phyloP scores from a whole-genome alignment of 2,113 vertebrate genomes.

The Hiodon tergisus region DNA sequence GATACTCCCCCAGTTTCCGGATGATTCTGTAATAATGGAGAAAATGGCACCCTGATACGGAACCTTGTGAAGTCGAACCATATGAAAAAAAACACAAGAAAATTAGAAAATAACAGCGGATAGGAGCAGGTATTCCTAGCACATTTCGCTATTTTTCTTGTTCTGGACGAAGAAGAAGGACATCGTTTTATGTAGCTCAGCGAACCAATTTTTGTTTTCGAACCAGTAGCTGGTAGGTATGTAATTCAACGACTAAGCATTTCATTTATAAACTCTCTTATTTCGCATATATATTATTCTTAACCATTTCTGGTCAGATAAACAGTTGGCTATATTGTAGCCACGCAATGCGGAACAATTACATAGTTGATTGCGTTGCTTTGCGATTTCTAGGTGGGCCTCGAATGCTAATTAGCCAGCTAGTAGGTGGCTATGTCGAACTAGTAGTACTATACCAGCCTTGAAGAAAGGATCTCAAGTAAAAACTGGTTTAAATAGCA shows the following conservation, averaged over 20 bases:
- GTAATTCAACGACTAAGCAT: background rate
- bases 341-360: too few species aligned
- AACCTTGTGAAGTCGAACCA: slow-evolving; percentile 28
- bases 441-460: too few species aligned
- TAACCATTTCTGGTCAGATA: too few species aligned
- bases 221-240: background rate
- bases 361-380: too few species aligned
- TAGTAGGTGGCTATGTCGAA: too few species aligned
- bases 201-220: background rate
- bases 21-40: slow-evolving; percentile 54
- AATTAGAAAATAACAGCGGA: slow-evolving; percentile 24
- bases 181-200: slow-evolving; percentile 22
- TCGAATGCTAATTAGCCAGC: too few species aligned
- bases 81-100: slow-evolving; percentile 6
- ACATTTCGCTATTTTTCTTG: background rate
- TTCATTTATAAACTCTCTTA: too few species aligned
- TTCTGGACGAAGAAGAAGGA: background rate
- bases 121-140: slow-evolving; percentile 42
- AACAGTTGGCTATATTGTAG: too few species aligned
- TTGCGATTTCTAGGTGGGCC: too few species aligned
- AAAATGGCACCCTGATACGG: slow-evolving; percentile 63
- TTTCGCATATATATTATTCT: too few species aligned
- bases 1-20: slow-evolving; percentile 44
- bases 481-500: too few species aligned
- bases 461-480: too few species aligned